Base-by-base conservation (phyloP, 2,797 vertebrate genomes). In the Muscicapa striata region DNA sequence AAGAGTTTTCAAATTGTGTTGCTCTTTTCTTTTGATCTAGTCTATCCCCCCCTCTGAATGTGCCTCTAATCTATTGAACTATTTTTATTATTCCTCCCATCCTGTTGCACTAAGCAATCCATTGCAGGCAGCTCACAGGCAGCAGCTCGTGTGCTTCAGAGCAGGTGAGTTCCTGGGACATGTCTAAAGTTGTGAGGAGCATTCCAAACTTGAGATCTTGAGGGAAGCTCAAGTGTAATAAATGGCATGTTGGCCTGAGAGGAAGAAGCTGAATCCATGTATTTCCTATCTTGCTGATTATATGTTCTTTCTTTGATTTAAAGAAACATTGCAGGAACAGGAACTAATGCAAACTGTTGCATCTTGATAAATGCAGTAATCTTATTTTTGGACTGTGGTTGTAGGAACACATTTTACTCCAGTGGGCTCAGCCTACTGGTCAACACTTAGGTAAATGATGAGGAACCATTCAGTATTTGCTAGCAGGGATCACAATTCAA, bases 1-100 rank as follows among this genome's bases (percentile, higher is more conserved):
- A 55, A 62, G 34, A 55, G 20, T 10, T n/a, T 67, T 78, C 43
- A 62, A 41, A 68, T 57, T 3, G 4, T 3, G 0, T 66, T 78
- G 29, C 40, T 66, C 3, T 72, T 89, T 78, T 41, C 16, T 82
- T 83, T 79, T 63, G 38, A 29, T 29, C 18, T n/a, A 15, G 10
- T 67, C 54, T 77, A 13, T 61, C 2, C 14, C 14, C 20, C 12
- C 6, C n/a, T 64, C 27, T 88, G 22, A 73, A 51, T 0, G 0
- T 13, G 6, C 9, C 59, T 87, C 12, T 32, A 36, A 30, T 54
- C 12, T 62, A 12, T n/a, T 74, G 43, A 51, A 19, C 34, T 82
- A 10, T 55, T 92, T 2, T 27, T 40, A 40, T 19, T 75, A 21
- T 54, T 93, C 3, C 27, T 45, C 17, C 66, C 41, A 22, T 72